A percentile compares a stretch with the other conserved stretches of the same genome.
These are phyloP conservation scores for Pseudococcus jackbeardsleyi DNA, from an alignment of 2,888 invertebrate genomes.

Conservation along the genomic window DNA sequence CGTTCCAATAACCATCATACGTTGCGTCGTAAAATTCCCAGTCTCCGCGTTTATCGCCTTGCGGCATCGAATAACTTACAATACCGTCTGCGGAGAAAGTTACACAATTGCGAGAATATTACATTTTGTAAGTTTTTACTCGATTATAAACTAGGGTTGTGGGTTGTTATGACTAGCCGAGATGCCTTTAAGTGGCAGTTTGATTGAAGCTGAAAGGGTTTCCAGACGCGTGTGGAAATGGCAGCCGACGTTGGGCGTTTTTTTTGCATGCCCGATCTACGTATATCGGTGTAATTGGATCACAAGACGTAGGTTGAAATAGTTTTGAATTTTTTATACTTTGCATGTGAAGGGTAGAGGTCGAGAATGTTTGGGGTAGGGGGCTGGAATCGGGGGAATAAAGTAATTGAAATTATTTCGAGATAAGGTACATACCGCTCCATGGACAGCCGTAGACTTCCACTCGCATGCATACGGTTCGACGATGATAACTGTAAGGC, in stretches of 20 bases:
- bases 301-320: background rate
- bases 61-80: constrained; percentile 88
- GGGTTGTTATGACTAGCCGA: constrained; percentile 19
- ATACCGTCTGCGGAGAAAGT: constrained; percentile 79
- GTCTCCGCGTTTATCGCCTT: constrained; percentile 85
- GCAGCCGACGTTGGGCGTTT: background rate
- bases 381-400: background rate
- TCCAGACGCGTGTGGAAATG: constrained; percentile 13
- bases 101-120: constrained; percentile 32
- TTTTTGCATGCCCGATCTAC: background rate
- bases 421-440: constrained; percentile 74
- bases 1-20: constrained; percentile 88
- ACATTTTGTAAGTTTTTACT: background rate
- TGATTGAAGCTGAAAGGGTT: constrained; percentile 11
- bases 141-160: constrained; percentile 16
- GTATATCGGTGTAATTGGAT: background rate
- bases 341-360: background rate
- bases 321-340: background rate
- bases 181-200: constrained; percentile 46
- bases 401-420: background rate
- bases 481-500: constrained; percentile 84
- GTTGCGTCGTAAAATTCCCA: constrained; percentile 87
- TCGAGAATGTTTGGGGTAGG: background rate
- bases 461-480: constrained; percentile 92
- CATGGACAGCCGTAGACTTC: constrained; percentile 91